Base-by-base conservation (phyloP, 2,888 invertebrate species). In the Stomorhina lunata region DNA sequence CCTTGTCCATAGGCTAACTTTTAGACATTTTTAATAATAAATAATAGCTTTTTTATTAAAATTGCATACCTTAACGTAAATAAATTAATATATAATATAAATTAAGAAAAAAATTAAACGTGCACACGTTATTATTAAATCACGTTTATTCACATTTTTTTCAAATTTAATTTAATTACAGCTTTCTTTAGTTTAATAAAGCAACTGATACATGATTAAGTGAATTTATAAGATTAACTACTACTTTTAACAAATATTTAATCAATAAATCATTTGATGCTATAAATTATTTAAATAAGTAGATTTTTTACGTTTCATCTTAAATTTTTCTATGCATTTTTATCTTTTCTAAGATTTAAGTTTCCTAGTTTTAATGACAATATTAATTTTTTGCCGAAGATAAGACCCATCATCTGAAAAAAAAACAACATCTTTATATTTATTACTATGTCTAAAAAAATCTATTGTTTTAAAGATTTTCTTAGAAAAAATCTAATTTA, bases 81-180 rank as follows among this genome's bases (percentile, higher is more conserved):
- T 2, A 48, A 43, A 5, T 43, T 17, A 45, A 20, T n/a, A 29
- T 32, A 32, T 17, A 32, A 17, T 32, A 15, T 55, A 15, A 32
- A 55, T 55, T 55, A 17, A 32, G 2, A 55, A 55, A 32, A 15
- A 9, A 50, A 34, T 27, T 43, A 69, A 61, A 72, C 50, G 34
- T 59, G 34, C 27, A 43, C 22, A 53, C 53, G 68, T 77, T 77
- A 61, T 45, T 59, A 65, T 27, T 32, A 59, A 69, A 82, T 82
- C 81, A 81, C 81, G 72, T 78, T 81, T 77, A 22, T 22, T 20
- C 9, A n/a, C 10, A 63, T 55, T 45, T 40, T 32, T 15, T 43
- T 15, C 7, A 22, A 59, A 68, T 50, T 68, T 77, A 34, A 72
- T 66, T 79, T 68, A 73, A 80, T 80, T 80, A 61, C 34, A 59